Evolutionary conservation across 1,140 invertebrate species (phyloP).

Genomic region (Saccostrea glomerata): DNA sequence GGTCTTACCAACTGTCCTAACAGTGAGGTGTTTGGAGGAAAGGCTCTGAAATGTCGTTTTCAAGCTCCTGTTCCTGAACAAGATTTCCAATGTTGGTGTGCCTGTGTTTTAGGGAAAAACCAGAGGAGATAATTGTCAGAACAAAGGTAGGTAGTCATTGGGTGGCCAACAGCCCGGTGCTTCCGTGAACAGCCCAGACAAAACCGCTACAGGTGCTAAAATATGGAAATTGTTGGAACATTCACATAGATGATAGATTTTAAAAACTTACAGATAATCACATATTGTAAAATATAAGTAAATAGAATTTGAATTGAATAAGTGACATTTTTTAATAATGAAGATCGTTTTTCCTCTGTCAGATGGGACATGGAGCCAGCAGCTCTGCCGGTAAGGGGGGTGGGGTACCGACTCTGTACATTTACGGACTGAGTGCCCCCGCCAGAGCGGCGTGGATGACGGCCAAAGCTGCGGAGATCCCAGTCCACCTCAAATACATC

Average conservation of each 20-base stretch:
- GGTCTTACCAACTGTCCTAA: constrained; percentile 1
- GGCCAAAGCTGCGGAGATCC: constrained; percentile 59
- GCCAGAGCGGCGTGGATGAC: constrained; percentile 62
- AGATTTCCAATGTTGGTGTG: constrained; percentile 49
- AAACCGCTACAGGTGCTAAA: too few relatives aligned
- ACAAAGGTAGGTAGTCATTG: constrained; percentile 21
- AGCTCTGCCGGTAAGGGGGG: background rate
- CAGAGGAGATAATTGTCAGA: constrained; percentile 51
- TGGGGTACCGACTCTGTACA: constrained; percentile 51
- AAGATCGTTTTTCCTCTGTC: background rate
- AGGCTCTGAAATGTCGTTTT: background rate
- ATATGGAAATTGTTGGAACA: too few relatives aligned
- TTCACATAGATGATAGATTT: too few relatives aligned
- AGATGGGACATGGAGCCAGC: constrained; percentile 46
- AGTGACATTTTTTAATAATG: too few relatives aligned
- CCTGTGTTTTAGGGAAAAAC: constrained; percentile 49
- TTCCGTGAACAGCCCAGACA: too few relatives aligned
- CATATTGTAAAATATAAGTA: too few relatives aligned
- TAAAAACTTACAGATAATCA: too few relatives aligned
- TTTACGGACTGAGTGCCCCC: constrained; percentile 60
- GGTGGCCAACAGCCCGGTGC: too few relatives aligned
- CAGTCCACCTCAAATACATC: constrained; percentile 57
- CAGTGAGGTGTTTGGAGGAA: background rate
- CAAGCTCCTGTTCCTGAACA: background rate
- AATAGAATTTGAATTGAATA: too few relatives aligned